These are phyloP conservation scores for Scaptomyza montana DNA, from an alignment of 1,140 invertebrate genomes.

Conservation along the genomic window DNA sequence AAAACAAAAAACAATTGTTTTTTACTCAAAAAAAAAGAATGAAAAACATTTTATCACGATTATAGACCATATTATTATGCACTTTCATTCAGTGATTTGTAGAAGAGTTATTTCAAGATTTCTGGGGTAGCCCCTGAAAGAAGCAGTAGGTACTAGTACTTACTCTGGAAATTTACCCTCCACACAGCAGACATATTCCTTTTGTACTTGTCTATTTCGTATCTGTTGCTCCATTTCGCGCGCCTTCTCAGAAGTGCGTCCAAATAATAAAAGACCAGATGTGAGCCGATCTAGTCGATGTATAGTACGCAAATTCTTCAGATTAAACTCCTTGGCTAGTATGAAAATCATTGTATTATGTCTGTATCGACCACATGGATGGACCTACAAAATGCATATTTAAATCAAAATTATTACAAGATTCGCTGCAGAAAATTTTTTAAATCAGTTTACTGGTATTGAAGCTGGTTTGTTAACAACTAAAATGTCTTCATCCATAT, in stretches of 20 bases:
- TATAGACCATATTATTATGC: too few relatives aligned
- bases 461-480: slow-evolving; percentile 99
- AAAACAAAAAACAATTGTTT: too few relatives aligned
- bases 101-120: too few relatives aligned
- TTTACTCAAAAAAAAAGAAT: too few relatives aligned
- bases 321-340: slow-evolving; percentile 96
- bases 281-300: slow-evolving; percentile 96
- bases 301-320: slow-evolving; percentile 96
- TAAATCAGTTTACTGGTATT: slow-evolving; percentile 93
- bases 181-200: slow-evolving; percentile 98
- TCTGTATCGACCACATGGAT: slow-evolving; percentile 97
- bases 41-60: too few relatives aligned
- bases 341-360: slow-evolving; percentile 99
- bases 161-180: slow-evolving; percentile 98
- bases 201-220: slow-evolving; percentile 94
- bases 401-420: not conserved
- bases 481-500: slow-evolving; percentile 98
- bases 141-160: slow-evolving; percentile 82
- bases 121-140: too few relatives aligned
- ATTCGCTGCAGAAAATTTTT: slow-evolving; percentile 85
- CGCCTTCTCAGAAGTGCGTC: slow-evolving; percentile 95
- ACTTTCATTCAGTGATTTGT: too few relatives aligned
- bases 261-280: slow-evolving; percentile 96
- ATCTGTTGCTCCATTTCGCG: slow-evolving; percentile 97
- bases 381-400: slow-evolving; percentile 87